These are phyloP conservation scores for Craterocephalus amniculus DNA, from an alignment of 2,797 vertebrate species.

Conservation along the genomic window DNA sequence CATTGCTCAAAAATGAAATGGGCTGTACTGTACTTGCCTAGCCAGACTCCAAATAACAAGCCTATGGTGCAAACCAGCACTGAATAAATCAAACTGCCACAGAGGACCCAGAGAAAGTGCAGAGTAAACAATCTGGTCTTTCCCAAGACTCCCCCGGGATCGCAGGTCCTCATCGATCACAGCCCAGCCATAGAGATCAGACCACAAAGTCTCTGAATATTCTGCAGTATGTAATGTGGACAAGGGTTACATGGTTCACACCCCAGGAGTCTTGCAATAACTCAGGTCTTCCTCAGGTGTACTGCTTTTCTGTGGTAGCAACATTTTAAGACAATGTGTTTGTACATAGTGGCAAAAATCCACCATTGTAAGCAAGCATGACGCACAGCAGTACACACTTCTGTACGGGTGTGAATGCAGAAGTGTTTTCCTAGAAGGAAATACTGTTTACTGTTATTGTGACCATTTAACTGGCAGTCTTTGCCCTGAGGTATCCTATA, in stretches of 20 bases:
- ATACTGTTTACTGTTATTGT: conserved; percentile 55
- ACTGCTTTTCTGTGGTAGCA: conserved; percentile 20
- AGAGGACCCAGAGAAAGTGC: conserved; percentile 76
- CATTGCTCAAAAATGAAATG: conserved; percentile 61
- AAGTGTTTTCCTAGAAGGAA: conserved; percentile 42
- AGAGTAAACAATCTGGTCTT: conserved; percentile 81
- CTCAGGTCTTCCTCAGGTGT: conserved; percentile 41
- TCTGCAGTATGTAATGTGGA: conserved; percentile 50
- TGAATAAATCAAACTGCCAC: conserved; percentile 82
- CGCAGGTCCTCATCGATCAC: conserved; percentile 77
- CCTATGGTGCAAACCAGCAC: conserved; percentile 54
- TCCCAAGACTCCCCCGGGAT: conserved; percentile 75
- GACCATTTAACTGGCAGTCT: conserved; percentile 53
- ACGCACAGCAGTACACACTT: conserved; percentile 20
- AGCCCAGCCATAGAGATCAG: conserved; percentile 45
- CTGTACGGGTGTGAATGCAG: conserved; percentile 15
- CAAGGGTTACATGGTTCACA: conserved; percentile 46
- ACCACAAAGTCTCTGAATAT: conserved; percentile 47
- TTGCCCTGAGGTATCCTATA: conserved; percentile 52
- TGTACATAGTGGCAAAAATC: conserved; percentile 18
- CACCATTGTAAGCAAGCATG: conserved; percentile 39
- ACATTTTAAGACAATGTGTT: conserved; percentile 29
- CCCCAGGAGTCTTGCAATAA: conserved; percentile 35
- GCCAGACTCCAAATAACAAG: conserved; percentile 54
- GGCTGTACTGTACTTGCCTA: conserved; percentile 33